phyloP scores from a whole-genome alignment of 1,140 invertebrate genomes.

The Trypoxylus dichotomus region DNA sequence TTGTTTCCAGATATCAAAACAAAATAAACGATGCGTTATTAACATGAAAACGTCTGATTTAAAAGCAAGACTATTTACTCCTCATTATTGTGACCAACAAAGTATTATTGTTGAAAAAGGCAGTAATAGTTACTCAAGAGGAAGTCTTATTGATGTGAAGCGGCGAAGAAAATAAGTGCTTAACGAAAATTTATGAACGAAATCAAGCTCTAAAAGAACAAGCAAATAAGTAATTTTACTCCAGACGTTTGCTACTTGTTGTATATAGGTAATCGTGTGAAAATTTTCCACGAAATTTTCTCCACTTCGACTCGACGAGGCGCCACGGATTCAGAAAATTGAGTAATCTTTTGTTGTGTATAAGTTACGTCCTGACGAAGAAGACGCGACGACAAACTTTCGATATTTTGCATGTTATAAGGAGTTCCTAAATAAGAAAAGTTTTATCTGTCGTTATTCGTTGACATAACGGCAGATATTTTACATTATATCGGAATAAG shows the following conservation, averaged over 20 bases:
- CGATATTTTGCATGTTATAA: slow-evolving; percentile 17
- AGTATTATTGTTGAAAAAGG: too few relatives aligned
- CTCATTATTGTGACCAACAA: too few relatives aligned
- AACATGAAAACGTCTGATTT: too few relatives aligned
- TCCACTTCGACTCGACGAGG: not conserved
- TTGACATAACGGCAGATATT: slow-evolving; percentile 5
- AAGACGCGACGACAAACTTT: not conserved
- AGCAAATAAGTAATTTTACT: too few relatives aligned
- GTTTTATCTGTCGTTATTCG: slow-evolving; percentile 14
- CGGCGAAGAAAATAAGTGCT: too few relatives aligned
- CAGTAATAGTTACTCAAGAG: too few relatives aligned
- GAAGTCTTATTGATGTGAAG: too few relatives aligned
- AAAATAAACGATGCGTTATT: too few relatives aligned
- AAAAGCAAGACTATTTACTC: too few relatives aligned
- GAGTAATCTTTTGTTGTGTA: slow-evolving; percentile 14
- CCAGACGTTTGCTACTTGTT: not conserved
- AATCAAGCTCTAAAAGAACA: too few relatives aligned
- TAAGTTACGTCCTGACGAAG: not conserved
- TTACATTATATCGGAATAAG: slow-evolving; percentile 4
- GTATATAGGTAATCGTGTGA: slow-evolving; percentile 2
- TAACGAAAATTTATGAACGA: too few relatives aligned
- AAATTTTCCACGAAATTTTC: slow-evolving; percentile 4
- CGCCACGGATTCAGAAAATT: slow-evolving; percentile 1
- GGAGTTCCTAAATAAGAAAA: slow-evolving; percentile 11
- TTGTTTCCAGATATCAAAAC: too few relatives aligned